Base-by-base conservation (phyloP, 2,888 invertebrate species). In the Caenorhabditis doughertyi region DNA sequence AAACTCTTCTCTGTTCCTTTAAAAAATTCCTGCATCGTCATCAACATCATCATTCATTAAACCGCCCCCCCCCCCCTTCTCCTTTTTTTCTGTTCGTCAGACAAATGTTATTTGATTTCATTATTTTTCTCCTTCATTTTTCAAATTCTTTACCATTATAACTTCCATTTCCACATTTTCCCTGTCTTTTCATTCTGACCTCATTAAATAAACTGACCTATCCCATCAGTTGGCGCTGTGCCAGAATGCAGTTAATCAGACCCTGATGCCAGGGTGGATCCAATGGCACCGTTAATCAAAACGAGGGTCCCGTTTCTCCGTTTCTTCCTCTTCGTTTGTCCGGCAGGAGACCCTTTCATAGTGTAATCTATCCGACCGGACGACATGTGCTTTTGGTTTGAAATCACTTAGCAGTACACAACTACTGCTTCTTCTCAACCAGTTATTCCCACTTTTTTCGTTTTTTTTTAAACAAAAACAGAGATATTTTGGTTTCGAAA, bases 321-420 rank as follows among this genome's bases (percentile, higher is more conserved):
- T 13, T 25, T 27, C 32, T 35, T 58, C 42, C 42, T 18, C 42
- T 42, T 16, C 55, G 42, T 64, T 65, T 35, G 64, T 64, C 64
- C 32, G 62, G 70, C 39, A 47, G 44, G 5, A 25, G 32, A 29
- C 29, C 44, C 58, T 32, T 65, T 32, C 49, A 23, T 13, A 76
- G 76, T 76, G 76, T 76, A 76, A 76, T 76, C 76, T 39, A 76
- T 58, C 58, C 76, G 76, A 62, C 62, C 73, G 62, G 60, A 39
- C 44, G 73, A 76, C 76, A 76, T 76, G 76, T 76, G 76, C 76
- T 68, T 67, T 58, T 67, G 65, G 74, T 76, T 76, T 65, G 76
- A 56, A 76, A 76, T 68, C 76, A 68, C 39, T 76, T 67, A 67
- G 65, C 74, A 76, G 65, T 65, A 51, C 67, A 67, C 65, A 73